Evolutionary conservation across 2,797 vertebrate species (phyloP).

Genomic region (Pseudochromis fuscus): DNA sequence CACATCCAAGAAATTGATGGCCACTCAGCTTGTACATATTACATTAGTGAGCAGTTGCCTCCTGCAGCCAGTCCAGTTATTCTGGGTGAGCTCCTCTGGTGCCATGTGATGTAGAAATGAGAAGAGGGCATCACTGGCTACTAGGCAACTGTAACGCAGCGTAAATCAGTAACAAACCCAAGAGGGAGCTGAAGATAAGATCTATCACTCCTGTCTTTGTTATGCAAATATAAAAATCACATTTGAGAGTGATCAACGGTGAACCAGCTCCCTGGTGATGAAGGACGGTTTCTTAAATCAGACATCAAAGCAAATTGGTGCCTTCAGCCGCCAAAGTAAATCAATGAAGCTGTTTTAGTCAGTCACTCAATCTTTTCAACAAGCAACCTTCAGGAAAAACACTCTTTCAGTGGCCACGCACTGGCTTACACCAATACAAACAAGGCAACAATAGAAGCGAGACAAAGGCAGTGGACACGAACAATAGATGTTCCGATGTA

Average conservation of each 20-base stretch:
- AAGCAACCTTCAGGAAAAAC: slow-evolving; percentile 51
- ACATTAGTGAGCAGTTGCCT: slow-evolving; percentile 63
- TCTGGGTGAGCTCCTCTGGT: slow-evolving; percentile 68
- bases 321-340: slow-evolving; percentile 56
- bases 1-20: slow-evolving; percentile 41
- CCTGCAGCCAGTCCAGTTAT: slow-evolving; percentile 69
- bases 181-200: slow-evolving; percentile 53
- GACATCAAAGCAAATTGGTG: slow-evolving; percentile 64
- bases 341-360: slow-evolving; percentile 41
- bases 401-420: slow-evolving; percentile 32
- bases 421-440: slow-evolving; percentile 35
- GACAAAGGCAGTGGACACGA: slow-evolving; percentile 29
- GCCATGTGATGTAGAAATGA: slow-evolving; percentile 67
- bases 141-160: slow-evolving; percentile 69
- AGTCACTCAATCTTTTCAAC: slow-evolving; percentile 51
- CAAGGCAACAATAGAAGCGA: slow-evolving; percentile 18
- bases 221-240: slow-evolving; percentile 68
- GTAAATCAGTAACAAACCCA: slow-evolving; percentile 46
- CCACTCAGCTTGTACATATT: slow-evolving; percentile 55
- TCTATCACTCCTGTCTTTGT: slow-evolving; percentile 65
- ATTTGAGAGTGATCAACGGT: slow-evolving; percentile 50
- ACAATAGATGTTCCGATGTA: slow-evolving; percentile 54
- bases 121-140: slow-evolving; percentile 63
- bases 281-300: slow-evolving; percentile 66
- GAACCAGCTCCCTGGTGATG: slow-evolving; percentile 44